A percentile compares a stretch with the other conserved stretches of the same genome.
Evolutionary conservation across 2,888 invertebrate species (phyloP).

Genomic region (Phorcus lineatus): DNA sequence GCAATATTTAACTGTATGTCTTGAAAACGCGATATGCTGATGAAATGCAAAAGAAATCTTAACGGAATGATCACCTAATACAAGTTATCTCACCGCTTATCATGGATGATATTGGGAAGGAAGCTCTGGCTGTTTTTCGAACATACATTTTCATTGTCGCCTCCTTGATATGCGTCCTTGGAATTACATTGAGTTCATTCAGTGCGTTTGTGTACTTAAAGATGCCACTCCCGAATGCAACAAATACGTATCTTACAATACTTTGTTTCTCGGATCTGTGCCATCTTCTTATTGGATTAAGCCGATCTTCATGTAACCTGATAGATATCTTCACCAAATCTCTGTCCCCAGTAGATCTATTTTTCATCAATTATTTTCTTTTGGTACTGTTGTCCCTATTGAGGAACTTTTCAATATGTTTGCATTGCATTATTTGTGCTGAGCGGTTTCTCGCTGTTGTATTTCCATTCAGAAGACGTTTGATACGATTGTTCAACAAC

Average conservation of each 20-base stretch:
- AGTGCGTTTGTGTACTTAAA: not conserved
- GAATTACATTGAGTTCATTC: not conserved
- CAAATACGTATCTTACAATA: not conserved
- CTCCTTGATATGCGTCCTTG: not conserved
- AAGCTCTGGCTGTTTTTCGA: too few relatives aligned
- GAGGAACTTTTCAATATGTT: not conserved
- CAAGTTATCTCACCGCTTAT: too few relatives aligned
- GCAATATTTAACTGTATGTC: too few relatives aligned
- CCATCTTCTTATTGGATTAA: not conserved
- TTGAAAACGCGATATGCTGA: too few relatives aligned
- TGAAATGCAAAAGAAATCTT: too few relatives aligned
- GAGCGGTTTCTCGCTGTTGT: not conserved
- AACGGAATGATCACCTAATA: too few relatives aligned
- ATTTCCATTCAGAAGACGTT: not conserved
- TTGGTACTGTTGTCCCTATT: not conserved
- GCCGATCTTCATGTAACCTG: not conserved
- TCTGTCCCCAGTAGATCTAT: not conserved
- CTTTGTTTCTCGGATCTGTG: not conserved
- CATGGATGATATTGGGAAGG: too few relatives aligned
- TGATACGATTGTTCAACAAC: not conserved
- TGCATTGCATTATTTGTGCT: not conserved
- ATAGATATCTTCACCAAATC: not conserved
- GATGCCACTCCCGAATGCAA: not conserved
- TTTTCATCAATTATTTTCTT: not conserved
- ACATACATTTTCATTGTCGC: not conserved